Conservation (phyloP, 2,797 vertebrate species). For the Triplophysa yarkandensis region DNA sequence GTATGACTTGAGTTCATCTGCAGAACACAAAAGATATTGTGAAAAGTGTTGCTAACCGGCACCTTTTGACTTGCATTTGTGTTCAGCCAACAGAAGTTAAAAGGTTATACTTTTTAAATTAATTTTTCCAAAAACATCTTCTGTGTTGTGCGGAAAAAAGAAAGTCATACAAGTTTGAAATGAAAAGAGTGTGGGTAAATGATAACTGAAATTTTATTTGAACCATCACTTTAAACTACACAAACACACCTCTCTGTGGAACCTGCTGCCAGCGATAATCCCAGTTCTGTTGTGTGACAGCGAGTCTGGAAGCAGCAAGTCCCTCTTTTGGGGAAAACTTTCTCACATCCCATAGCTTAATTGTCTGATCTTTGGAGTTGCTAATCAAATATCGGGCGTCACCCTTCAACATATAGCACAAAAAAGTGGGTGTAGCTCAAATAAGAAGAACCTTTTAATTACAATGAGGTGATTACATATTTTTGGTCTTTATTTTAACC, state of each 20-base stretch:
- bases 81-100: too few species aligned
- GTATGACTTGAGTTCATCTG: too few species aligned
- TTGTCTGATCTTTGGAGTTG: conserved; percentile 95
- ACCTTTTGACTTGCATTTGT: too few species aligned
- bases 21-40: too few species aligned
- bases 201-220: too few species aligned
- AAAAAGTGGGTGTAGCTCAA: not conserved
- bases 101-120: too few species aligned
- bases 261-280: conserved; percentile 96
- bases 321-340: conserved; percentile 89
- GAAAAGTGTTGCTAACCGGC: too few species aligned
- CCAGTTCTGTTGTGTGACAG: conserved; percentile 92
- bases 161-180: too few species aligned
- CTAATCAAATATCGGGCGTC: conserved; percentile 91
- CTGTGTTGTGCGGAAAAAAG: too few species aligned
- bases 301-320: conserved; percentile 86
- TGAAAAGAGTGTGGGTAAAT: too few species aligned
- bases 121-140: too few species aligned
- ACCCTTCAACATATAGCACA: conserved; percentile 70
- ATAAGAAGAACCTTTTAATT: not conserved
- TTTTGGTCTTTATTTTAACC: not conserved
- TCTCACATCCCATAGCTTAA: conserved; percentile 93
- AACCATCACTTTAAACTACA: conserved; percentile 3
- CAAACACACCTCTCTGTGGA: conserved; percentile 83
- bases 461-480: not conserved